phyloP scores from a whole-genome alignment of 2,888 invertebrate species.

The Epinotia bilunana region DNA sequence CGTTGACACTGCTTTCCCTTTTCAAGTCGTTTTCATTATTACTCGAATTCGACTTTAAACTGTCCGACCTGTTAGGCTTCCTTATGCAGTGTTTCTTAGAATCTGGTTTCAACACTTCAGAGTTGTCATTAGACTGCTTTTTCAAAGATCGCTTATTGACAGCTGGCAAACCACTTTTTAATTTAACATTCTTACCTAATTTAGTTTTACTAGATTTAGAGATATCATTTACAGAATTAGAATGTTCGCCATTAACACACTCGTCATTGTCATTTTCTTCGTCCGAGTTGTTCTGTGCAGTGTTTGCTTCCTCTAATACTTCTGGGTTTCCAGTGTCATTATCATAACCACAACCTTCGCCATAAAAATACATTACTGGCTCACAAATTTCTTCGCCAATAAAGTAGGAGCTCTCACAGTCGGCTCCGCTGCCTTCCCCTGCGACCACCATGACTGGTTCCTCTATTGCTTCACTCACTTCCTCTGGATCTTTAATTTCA shows the following conservation, averaged over 20 bases:
- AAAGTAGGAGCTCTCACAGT: slow-evolving; percentile 83
- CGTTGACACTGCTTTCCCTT: slow-evolving; percentile 64
- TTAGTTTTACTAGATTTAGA: slow-evolving; percentile 64
- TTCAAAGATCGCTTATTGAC: slow-evolving; percentile 73
- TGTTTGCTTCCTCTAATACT: slow-evolving; percentile 62
- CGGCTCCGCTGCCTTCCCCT: slow-evolving; percentile 88
- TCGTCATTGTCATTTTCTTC: slow-evolving; percentile 70
- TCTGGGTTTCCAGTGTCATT: slow-evolving; percentile 90
- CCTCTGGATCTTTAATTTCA: slow-evolving; percentile 49
- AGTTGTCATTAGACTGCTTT: slow-evolving; percentile 72
- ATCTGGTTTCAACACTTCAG: slow-evolving; percentile 69
- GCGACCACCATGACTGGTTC: slow-evolving; percentile 89
- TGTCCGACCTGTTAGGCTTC: slow-evolving; percentile 67
- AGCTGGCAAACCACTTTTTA: slow-evolving; percentile 53
- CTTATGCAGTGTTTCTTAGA: slow-evolving; percentile 77
- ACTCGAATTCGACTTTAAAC: slow-evolving; percentile 60
- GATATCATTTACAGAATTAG: slow-evolving; percentile 55
- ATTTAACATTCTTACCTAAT: slow-evolving; percentile 62
- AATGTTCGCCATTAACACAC: slow-evolving; percentile 72
- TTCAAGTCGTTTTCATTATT: slow-evolving; percentile 62
- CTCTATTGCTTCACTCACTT: slow-evolving; percentile 87
- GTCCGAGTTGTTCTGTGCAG: slow-evolving; percentile 60
- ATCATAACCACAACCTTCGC: slow-evolving; percentile 89
- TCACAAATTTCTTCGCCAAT: slow-evolving; percentile 90
- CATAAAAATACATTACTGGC: slow-evolving; percentile 87